A percentile compares a stretch with the other conserved stretches of the same genome.
These are phyloP conservation scores for Pristionchus japonicus DNA, from an alignment of 2,888 invertebrate genomes.

Conservation along the genomic window DNA sequence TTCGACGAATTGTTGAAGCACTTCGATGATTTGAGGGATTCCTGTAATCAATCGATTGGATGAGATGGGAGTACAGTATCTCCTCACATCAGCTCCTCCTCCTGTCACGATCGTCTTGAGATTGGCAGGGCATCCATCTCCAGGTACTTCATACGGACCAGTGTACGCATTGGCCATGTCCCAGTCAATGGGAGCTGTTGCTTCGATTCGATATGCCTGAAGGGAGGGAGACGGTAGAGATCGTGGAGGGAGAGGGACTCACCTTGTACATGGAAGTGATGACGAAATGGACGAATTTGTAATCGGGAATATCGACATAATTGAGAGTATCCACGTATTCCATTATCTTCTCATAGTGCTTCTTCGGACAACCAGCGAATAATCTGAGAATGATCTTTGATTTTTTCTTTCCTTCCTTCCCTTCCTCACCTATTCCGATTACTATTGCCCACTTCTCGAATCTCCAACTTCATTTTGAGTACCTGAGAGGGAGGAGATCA, in stretches of 20 bases:
- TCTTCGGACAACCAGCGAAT: constrained; percentile 49
- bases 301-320: constrained; percentile 66
- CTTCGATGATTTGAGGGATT: constrained; percentile 4
- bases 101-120: background rate
- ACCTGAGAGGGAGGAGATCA: constrained; percentile 50
- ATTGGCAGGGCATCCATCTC: constrained; percentile 51
- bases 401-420: background rate
- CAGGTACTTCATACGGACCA: constrained; percentile 58
- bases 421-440: constrained; percentile 12
- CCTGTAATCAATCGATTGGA: background rate
- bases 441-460: constrained; percentile 48
- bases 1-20: constrained; percentile 24
- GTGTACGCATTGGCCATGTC: constrained; percentile 55
- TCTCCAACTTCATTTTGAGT: constrained; percentile 60
- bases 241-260: background rate
- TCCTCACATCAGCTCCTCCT: background rate
- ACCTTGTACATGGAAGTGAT: constrained; percentile 60
- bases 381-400: constrained; percentile 35
- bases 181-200: constrained; percentile 63
- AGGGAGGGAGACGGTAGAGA: background rate
- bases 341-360: constrained; percentile 51
- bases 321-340: constrained; percentile 58
- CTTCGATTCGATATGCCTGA: constrained; percentile 54
- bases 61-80: background rate
- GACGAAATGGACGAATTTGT: constrained; percentile 62